Percentiles rank a stretch among this genome's conserved stretches.
Evolutionary conservation across 2,888 invertebrate species (phyloP).

Genomic region (Lasioglossum villosulum): DNA sequence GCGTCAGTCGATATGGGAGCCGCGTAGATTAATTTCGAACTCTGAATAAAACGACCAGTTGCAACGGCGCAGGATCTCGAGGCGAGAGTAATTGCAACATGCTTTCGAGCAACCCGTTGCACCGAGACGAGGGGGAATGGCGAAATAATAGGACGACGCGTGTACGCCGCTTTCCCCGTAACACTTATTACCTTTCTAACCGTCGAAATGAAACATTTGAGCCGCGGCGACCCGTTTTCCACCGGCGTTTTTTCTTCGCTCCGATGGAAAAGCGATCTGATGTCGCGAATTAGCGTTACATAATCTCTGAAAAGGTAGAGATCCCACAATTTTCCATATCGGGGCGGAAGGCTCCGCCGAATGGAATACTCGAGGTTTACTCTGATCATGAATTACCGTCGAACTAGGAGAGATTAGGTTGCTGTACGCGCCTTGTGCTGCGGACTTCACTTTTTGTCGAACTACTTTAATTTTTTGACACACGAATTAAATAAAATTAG

Average conservation of each 20-base stretch:
- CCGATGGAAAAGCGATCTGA: background rate
- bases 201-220: background rate
- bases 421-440: too few relatives aligned
- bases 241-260: background rate
- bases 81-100: conserved; percentile 13
- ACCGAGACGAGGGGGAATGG: background rate
- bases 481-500: too few relatives aligned
- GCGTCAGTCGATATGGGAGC: background rate
- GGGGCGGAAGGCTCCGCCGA: background rate
- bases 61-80: background rate
- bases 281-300: background rate
- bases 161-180: conserved; percentile 17
- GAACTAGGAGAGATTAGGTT: background rate
- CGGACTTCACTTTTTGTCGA: too few relatives aligned
- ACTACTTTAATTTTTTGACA: too few relatives aligned
- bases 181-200: background rate
- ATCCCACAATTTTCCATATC: background rate
- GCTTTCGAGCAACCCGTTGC: background rate
- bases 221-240: background rate
- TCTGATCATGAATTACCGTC: background rate
- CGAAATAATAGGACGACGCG: background rate
- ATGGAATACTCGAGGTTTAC: background rate
- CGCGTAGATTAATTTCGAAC: conserved; percentile 1
- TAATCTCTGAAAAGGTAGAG: background rate
- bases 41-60: background rate